These are phyloP conservation scores for Drosophila paulistorum DNA, from an alignment of 1,140 invertebrate genomes.

Conservation along the genomic window DNA sequence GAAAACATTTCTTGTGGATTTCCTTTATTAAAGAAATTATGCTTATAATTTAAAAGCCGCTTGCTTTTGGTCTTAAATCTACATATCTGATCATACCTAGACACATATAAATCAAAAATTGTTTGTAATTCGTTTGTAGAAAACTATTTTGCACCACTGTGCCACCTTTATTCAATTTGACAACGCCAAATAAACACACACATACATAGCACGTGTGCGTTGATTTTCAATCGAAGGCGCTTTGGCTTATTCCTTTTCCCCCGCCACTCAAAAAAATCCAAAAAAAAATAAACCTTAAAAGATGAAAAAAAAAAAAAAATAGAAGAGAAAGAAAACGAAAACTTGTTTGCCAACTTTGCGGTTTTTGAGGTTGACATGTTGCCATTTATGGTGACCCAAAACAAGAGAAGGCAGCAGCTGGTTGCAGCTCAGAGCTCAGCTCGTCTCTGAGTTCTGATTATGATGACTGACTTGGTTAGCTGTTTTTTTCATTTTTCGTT, in stretches of 20 bases:
- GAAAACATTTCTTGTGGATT: no score
- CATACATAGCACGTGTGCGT: conserved; percentile 49
- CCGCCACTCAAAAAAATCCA: not conserved
- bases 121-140: conserved; percentile 16
- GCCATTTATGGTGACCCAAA: conserved; percentile 76
- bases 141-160: conserved; percentile 59
- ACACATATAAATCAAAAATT: conserved; percentile 4
- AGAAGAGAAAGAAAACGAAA: conserved; percentile 33
- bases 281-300: conserved; percentile 3
- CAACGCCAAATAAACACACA: conserved; percentile 56
- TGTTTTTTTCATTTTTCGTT: conserved; percentile 4
- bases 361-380: conserved; percentile 81
- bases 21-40: no score
- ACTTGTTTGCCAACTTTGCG: conserved; percentile 80
- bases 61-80: no score
- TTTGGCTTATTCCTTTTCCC: conserved; percentile 45
- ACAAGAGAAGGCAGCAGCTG: conserved; percentile 51
- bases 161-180: conserved; percentile 64
- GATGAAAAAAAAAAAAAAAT: conserved; percentile 17
- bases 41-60: no score
- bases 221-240: conserved; percentile 76
- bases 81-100: no score
- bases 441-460: conserved; percentile 68
- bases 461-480: conserved; percentile 59
- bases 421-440: conserved; percentile 53